phyloP scores from a whole-genome alignment of 2,888 invertebrate species.

The Melanargia galathea region DNA sequence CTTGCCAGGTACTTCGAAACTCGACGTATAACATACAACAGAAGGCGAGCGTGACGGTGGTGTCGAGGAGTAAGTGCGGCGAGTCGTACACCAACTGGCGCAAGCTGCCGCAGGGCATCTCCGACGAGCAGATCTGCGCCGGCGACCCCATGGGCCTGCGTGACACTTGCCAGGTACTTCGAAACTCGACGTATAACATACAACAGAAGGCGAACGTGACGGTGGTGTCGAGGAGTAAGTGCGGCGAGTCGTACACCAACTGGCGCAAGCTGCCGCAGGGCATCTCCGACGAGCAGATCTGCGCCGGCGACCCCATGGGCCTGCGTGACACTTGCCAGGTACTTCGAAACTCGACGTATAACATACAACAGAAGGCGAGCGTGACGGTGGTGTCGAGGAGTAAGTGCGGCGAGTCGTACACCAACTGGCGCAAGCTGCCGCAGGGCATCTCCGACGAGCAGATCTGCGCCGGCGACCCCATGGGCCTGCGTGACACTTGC shows the following conservation, averaged over 20 bases:
- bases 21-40: too few relatives aligned
- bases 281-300: conserved; percentile 61
- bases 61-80: conserved; percentile 51
- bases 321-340: conserved; percentile 69
- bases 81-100: conserved; percentile 60
- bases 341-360: conserved; percentile 44
- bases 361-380: conserved; percentile 61
- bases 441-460: too few relatives aligned
- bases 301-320: conserved; percentile 68
- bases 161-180: conserved; percentile 67
- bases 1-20: too few relatives aligned
- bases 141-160: conserved; percentile 62
- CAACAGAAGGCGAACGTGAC: conserved; percentile 67
- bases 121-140: conserved; percentile 66
- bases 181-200: conserved; percentile 45
- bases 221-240: conserved; percentile 50
- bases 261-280: conserved; percentile 66
- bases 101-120: conserved; percentile 63
- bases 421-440: too few relatives aligned
- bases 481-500: too few relatives aligned
- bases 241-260: conserved; percentile 56
- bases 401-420: too few relatives aligned
- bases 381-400: conserved; percentile 57
- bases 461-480: too few relatives aligned
- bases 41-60: too few relatives aligned